Conservation (phyloP, 2,113 vertebrate species). For the Nanorana parkeri region DNA sequence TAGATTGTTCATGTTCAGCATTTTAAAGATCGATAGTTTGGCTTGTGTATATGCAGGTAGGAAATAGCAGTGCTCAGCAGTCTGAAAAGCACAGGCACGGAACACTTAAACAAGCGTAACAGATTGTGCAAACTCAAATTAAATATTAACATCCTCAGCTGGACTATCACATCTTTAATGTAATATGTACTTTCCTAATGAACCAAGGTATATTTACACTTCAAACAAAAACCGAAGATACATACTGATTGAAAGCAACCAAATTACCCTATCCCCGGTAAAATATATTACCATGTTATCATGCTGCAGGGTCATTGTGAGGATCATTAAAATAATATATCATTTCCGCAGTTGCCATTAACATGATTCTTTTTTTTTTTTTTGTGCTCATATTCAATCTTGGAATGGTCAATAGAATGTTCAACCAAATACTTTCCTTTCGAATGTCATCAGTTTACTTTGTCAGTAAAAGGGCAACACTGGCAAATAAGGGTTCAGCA, state of each 20-base stretch:
- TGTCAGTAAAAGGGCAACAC: slow-evolving; percentile 90
- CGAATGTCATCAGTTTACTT: slow-evolving; percentile 89
- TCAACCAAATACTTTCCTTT: slow-evolving; percentile 80
- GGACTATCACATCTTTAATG: slow-evolving; percentile 65
- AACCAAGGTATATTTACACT: slow-evolving; percentile 91
- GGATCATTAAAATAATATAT: slow-evolving; percentile 97
- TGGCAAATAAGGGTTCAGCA: slow-evolving; percentile 78
- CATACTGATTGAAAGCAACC: slow-evolving; percentile 75
- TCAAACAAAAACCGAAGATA: slow-evolving; percentile 83
- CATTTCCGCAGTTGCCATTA: slow-evolving; percentile 87
- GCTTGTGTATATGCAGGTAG: not conserved
- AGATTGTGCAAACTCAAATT: slow-evolving; percentile 73
- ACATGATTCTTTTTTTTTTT: slow-evolving; percentile 72
- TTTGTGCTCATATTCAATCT: slow-evolving; percentile 92
- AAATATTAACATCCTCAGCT: slow-evolving; percentile 76
- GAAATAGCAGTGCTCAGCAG: slow-evolving; percentile 57
- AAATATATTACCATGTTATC: slow-evolving; percentile 98
- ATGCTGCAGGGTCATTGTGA: slow-evolving; percentile 91
- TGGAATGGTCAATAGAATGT: slow-evolving; percentile 91
- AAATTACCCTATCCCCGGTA: slow-evolving; percentile 82
- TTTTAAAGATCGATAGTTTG: slow-evolving; percentile 39
- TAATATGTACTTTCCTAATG: slow-evolving; percentile 79
- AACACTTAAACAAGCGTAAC: slow-evolving; percentile 61
- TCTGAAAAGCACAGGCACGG: slow-evolving; percentile 41
- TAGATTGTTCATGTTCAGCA: slow-evolving; percentile 16